These are phyloP conservation scores for Mus pahari DNA, from an alignment of 2,113 vertebrate genomes.

Conservation along the genomic window DNA sequence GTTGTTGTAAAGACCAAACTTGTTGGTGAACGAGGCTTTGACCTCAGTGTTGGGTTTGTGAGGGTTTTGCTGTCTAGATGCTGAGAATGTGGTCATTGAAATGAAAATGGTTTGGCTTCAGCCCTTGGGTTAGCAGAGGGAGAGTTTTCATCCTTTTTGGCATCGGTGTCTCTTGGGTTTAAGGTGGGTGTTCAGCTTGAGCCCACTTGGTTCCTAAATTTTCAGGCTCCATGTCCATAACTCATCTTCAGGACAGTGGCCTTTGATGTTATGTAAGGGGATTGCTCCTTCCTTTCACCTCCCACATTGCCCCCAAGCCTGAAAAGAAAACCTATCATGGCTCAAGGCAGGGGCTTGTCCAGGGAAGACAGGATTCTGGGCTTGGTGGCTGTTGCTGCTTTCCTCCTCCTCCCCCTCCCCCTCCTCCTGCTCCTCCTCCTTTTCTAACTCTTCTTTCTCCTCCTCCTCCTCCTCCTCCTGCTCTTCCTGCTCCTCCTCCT, in stretches of 20 bases:
- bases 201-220: neutral
- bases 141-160: neutral
- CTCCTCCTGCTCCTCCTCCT: too few species aligned
- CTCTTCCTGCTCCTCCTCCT: too few species aligned
- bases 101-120: neutral
- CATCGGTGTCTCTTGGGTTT: neutral
- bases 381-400: neutral
- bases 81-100: neutral
- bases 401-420: neutral
- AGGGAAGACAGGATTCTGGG: neutral
- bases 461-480: neutral
- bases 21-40: neutral
- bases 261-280: fast-evolving
- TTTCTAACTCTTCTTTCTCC: neutral
- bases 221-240: too few species aligned
- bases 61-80: neutral
- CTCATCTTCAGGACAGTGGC: neutral
- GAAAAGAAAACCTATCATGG: neutral
- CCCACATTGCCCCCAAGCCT: neutral
- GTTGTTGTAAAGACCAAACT: conserved; percentile 35
- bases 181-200: neutral
- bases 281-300: neutral
- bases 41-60: neutral
- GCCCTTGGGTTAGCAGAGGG: neutral
- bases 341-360: neutral